Evolutionary conservation across 2,888 invertebrate species (phyloP).

Genomic region (Trimorus sp.): DNA sequence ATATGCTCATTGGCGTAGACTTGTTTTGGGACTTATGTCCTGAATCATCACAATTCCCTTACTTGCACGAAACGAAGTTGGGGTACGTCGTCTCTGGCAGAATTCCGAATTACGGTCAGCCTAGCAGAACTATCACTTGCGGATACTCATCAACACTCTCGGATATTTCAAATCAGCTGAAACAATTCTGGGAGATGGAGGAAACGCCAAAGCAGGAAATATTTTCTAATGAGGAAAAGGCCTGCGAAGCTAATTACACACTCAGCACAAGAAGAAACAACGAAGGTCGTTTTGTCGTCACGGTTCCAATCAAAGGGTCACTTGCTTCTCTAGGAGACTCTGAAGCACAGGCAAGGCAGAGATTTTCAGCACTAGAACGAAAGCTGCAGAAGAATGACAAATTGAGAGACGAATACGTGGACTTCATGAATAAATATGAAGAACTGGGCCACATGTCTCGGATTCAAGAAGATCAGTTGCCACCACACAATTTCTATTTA

Average conservation of each 20-base stretch:
- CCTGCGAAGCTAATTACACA: constrained; percentile 16
- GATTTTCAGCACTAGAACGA: constrained; percentile 18
- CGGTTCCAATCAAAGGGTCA: constrained; percentile 29
- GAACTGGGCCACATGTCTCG: constrained; percentile 33
- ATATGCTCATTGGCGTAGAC: constrained; percentile 38
- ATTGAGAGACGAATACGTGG: constrained; percentile 3
- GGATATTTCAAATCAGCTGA: constrained; percentile 23
- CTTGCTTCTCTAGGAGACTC: constrained; percentile 35
- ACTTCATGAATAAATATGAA: constrained; percentile 29
- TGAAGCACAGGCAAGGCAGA: constrained; percentile 1
- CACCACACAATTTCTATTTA: constrained; percentile 6
- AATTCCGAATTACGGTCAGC: constrained; percentile 7
- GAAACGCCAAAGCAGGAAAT: neutral
- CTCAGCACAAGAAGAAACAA: constrained; percentile 13
- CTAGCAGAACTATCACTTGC: neutral
- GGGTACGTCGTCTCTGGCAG: constrained; percentile 40
- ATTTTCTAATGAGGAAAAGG: constrained; percentile 13
- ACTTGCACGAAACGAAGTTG: constrained; percentile 40
- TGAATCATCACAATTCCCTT: constrained; percentile 11
- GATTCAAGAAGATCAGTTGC: neutral
- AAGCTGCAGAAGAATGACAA: neutral
- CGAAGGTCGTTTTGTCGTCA: constrained; percentile 23
- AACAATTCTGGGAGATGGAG: constrained; percentile 44
- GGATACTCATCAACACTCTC: neutral
- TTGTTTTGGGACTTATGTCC: constrained; percentile 34